These are phyloP conservation scores for Corvus moneduloides DNA, from an alignment of 2,113 vertebrate species.

Conservation along the genomic window DNA sequence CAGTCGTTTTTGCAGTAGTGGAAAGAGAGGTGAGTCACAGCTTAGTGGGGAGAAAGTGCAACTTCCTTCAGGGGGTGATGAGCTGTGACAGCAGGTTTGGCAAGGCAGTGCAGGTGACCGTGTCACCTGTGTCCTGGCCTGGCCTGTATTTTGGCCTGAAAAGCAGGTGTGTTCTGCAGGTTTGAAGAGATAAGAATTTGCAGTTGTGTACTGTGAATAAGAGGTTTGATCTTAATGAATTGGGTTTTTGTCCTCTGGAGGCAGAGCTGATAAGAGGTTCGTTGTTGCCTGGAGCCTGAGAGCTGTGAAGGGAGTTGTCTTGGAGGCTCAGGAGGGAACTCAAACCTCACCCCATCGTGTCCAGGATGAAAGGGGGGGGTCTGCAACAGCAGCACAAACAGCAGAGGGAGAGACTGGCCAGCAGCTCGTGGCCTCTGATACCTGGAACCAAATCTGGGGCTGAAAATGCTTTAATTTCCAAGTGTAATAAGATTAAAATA, in stretches of 20 bases:
- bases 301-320: not conserved
- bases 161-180: not conserved
- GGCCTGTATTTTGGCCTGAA: not conserved
- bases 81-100: not conserved
- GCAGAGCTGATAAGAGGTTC: not conserved
- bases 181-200: not conserved
- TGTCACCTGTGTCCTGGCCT: not conserved
- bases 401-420: not conserved
- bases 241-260: not conserved
- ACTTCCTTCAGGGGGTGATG: not conserved
- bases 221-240: not conserved
- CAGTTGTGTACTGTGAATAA: not conserved
- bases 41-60: not conserved
- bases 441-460: not conserved
- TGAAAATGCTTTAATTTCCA: not conserved
- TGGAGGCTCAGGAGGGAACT: not conserved
- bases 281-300: not conserved
- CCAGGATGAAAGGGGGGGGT: not conserved
- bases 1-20: not conserved
- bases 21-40: not conserved
- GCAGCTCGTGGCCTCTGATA: not conserved
- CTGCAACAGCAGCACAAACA: not conserved
- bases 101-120: not conserved
- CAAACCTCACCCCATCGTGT: accelerated
- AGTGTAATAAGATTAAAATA: not conserved